Evolutionary conservation across 2,797 vertebrate genomes (phyloP).

Genomic region (Mus spretus): DNA sequence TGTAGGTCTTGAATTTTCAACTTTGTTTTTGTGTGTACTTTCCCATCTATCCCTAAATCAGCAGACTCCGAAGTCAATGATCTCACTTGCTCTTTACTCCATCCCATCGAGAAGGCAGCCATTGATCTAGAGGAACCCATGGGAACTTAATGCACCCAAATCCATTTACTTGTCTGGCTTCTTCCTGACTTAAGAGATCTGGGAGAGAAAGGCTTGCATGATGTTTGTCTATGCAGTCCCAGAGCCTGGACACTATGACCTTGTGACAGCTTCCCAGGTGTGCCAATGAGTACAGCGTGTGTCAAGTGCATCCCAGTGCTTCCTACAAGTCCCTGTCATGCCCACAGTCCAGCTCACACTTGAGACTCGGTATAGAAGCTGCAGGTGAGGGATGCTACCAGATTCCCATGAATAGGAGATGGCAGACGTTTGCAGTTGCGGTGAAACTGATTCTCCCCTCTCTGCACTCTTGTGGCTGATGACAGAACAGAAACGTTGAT

Average conservation of each 20-base stretch:
- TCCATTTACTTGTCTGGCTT: background rate
- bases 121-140: background rate
- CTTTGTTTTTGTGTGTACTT: background rate
- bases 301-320: rapidly evolving
- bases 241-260: background rate
- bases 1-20: background rate
- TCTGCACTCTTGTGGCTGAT: background rate
- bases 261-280: background rate
- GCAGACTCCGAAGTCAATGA: no score
- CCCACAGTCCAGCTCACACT: background rate
- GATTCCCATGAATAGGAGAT: background rate
- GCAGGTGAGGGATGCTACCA: background rate
- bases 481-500: background rate
- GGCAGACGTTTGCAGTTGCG: background rate
- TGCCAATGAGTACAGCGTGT: rapidly evolving
- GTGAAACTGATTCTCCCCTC: background rate
- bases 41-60: background rate
- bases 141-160: background rate
- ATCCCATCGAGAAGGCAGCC: background rate
- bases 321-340: background rate
- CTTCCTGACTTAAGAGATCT: background rate
- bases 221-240: background rate
- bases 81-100: background rate
- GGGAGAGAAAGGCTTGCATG: background rate
- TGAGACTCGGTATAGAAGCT: background rate